Evolutionary conservation across 1,140 invertebrate genomes (phyloP).

Genomic region (Drosophila sechellia): DNA sequence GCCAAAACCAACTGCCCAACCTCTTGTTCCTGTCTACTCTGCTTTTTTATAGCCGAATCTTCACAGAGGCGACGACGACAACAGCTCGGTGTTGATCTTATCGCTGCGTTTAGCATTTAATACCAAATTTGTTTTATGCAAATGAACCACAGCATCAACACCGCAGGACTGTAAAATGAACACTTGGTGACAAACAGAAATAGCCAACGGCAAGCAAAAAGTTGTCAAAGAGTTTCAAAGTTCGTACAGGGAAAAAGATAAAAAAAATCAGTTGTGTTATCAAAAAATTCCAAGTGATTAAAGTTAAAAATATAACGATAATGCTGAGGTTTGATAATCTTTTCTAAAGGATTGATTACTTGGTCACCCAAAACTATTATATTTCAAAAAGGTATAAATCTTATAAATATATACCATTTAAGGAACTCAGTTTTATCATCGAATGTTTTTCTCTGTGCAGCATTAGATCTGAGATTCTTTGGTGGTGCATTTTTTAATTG

Average conservation of each 20-base stretch:
- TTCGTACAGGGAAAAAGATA: constrained; percentile 16
- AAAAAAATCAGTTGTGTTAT: not conserved
- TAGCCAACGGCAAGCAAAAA: constrained; percentile 46
- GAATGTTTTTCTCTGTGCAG: constrained; percentile 2
- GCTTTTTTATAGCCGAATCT: constrained; percentile 56
- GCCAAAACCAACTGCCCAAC: constrained; percentile 24
- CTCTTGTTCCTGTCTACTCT: constrained; percentile 41
- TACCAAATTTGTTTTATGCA: constrained; percentile 84
- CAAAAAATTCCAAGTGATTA: no score
- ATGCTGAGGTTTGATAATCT: no score
- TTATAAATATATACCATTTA: no score
- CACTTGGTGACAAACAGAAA: constrained; percentile 51
- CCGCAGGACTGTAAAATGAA: constrained; percentile 27
- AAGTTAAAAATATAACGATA: no score
- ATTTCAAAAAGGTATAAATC: no score
- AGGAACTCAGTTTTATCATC: no score
- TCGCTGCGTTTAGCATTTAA: constrained; percentile 75
- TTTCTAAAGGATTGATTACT: no score
- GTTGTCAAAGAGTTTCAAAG: constrained; percentile 22
- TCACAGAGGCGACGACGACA: constrained; percentile 49
- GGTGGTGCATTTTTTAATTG: constrained; percentile 68
- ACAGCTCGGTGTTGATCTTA: constrained; percentile 65
- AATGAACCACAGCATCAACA: constrained; percentile 66
- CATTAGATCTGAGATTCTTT: constrained; percentile 71
- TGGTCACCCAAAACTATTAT: no score